Percentiles rank a stretch among this genome's conserved stretches.
These are phyloP conservation scores for Xylota segnis DNA, from an alignment of 2,888 invertebrate genomes.

Conservation along the genomic window DNA sequence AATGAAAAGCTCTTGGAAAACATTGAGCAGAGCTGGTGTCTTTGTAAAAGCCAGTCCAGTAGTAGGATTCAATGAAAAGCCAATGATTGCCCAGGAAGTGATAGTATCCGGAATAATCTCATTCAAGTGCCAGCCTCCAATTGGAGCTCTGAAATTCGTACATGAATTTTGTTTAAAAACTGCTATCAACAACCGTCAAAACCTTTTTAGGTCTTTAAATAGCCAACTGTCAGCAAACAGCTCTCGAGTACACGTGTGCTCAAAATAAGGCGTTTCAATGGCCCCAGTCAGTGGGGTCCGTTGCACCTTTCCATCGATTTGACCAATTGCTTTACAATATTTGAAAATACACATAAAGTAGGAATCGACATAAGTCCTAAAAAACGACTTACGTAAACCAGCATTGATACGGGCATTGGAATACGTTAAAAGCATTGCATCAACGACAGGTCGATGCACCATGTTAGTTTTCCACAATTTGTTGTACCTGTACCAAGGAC, in stretches of 20 bases:
- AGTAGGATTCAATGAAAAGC: conserved; percentile 90
- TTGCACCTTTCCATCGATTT: not conserved
- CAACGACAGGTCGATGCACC: conserved; percentile 23
- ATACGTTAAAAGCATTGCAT: conserved; percentile 81
- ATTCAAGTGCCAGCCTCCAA: conserved; percentile 83
- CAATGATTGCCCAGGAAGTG: conserved; percentile 91
- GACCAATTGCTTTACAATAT: too few species aligned
- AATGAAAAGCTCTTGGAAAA: conserved; percentile 91
- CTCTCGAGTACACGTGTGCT: conserved; percentile 84
- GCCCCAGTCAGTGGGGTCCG: not conserved
- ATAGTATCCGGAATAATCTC: conserved; percentile 90
- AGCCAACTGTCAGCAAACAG: conserved; percentile 90
- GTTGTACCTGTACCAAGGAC: too few species aligned
- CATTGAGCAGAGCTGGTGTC: conserved; percentile 86
- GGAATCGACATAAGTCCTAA: not conserved
- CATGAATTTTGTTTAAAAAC: not conserved
- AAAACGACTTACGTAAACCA: conserved; percentile 3
- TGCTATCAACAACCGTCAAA: not conserved
- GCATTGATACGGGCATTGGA: conserved; percentile 58
- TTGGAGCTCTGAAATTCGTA: conserved; percentile 40
- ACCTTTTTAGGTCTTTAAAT: conserved; percentile 85
- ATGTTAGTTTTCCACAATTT: conserved; percentile 84
- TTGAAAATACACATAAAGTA: not conserved
- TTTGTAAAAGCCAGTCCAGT: conserved; percentile 90
- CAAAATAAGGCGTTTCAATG: conserved; percentile 28